Conservation (phyloP, 1,140 invertebrate species). For the Drosophila nikananu region DNA sequence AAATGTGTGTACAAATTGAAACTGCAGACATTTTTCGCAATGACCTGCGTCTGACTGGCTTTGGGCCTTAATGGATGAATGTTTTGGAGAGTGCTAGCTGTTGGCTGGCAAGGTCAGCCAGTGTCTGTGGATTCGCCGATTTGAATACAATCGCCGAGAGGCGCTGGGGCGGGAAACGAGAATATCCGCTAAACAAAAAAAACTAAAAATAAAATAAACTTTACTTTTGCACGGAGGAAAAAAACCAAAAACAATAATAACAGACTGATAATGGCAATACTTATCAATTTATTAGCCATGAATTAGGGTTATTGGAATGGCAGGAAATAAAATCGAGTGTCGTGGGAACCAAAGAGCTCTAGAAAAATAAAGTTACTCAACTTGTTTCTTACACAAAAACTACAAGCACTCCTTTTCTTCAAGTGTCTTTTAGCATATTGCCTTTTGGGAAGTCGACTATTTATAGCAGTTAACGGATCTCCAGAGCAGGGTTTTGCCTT, state of each 20-base stretch:
- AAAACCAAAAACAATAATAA: slow-evolving; percentile 12
- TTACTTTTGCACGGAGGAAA: slow-evolving; percentile 21
- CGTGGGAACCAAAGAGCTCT: neutral
- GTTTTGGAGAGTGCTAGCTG: slow-evolving; percentile 51
- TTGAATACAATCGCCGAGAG: slow-evolving; percentile 73
- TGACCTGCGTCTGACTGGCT: slow-evolving; percentile 28
- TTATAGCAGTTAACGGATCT: slow-evolving; percentile 59
- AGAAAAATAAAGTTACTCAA: neutral
- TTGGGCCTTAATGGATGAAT: slow-evolving; percentile 31
- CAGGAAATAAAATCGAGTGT: slow-evolving; percentile 1
- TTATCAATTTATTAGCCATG: slow-evolving; percentile 8
- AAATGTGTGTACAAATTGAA: slow-evolving; percentile 58
- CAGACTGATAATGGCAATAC: neutral
- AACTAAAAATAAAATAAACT: slow-evolving; percentile 15
- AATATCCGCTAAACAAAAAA: slow-evolving; percentile 56
- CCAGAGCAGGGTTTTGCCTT: slow-evolving; percentile 11
- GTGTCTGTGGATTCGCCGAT: slow-evolving; percentile 52
- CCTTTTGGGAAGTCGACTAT: slow-evolving; percentile 11
- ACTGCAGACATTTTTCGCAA: slow-evolving; percentile 51
- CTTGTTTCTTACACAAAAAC: neutral
- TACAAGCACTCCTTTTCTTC: neutral
- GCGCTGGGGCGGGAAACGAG: slow-evolving; percentile 39
- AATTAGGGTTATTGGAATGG: slow-evolving; percentile 6
- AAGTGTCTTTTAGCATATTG: neutral
- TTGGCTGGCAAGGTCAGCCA: slow-evolving; percentile 70